Evolutionary conservation across 2,113 vertebrate genomes (phyloP).

Genomic region (Ascaphus truei): DNA sequence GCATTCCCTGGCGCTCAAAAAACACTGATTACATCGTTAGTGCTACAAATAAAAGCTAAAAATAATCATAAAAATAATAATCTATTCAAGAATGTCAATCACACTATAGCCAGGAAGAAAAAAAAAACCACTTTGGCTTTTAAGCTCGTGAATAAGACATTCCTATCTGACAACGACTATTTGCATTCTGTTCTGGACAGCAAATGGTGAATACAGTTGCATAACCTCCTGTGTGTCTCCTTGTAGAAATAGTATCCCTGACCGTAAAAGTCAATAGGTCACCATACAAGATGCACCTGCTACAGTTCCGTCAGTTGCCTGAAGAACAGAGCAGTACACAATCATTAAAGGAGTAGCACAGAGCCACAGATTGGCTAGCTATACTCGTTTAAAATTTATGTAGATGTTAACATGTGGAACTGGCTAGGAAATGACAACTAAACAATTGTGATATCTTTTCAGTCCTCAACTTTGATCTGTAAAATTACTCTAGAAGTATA

Average conservation of each 20-base stretch:
- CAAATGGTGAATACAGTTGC: constrained; percentile 7
- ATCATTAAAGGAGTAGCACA: background rate
- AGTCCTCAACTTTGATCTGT: no score
- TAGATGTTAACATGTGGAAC: no score
- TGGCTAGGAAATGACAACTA: no score
- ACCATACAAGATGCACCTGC: constrained; percentile 15
- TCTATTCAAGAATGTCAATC: background rate
- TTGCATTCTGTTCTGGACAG: background rate
- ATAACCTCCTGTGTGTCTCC: background rate
- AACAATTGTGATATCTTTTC: no score
- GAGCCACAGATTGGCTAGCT: background rate
- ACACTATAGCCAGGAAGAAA: background rate
- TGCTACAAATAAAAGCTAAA: no score
- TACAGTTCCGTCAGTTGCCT: background rate
- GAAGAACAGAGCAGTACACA: background rate
- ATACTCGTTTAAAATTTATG: background rate
- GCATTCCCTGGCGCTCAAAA: no score
- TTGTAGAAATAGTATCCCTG: constrained; percentile 16
- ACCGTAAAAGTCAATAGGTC: constrained; percentile 27
- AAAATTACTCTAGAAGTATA: no score
- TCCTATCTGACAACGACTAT: background rate
- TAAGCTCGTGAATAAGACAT: constrained; percentile 13
- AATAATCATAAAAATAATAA: no score
- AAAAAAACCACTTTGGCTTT: background rate
- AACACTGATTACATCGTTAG: no score